phyloP scores from a whole-genome alignment of 2,113 vertebrate genomes.

The Eulemur macaco region DNA sequence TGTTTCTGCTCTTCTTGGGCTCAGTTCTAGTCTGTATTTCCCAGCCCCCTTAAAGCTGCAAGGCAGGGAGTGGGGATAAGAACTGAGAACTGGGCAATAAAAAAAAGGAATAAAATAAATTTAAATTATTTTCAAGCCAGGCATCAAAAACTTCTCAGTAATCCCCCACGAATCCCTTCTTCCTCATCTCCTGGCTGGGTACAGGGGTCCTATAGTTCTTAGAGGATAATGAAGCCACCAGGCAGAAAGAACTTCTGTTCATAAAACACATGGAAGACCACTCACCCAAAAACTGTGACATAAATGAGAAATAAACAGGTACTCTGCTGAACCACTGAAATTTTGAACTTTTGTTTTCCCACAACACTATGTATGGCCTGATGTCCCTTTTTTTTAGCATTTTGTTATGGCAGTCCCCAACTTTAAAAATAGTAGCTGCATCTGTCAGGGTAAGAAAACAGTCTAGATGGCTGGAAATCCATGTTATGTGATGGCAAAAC shows the following conservation, averaged over 20 bases:
- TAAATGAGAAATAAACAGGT: neutral
- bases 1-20: neutral
- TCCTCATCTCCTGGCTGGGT: neutral
- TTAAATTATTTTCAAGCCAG: neutral
- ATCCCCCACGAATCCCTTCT: neutral
- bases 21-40: neutral
- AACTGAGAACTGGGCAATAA: neutral
- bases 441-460: neutral
- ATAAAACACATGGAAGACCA: neutral
- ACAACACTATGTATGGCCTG: neutral
- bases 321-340: neutral
- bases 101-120: neutral
- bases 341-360: neutral
- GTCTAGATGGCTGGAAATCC: neutral
- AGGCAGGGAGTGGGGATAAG: neutral
- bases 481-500: neutral
- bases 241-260: neutral
- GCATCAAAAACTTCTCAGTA: neutral
- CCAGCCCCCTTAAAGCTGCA: neutral
- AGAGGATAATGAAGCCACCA: neutral
- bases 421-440: neutral
- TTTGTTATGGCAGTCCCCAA: neutral
- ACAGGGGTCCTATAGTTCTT: neutral
- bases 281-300: neutral
- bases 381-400: neutral